Conservation (phyloP, 2,888 invertebrate genomes). For the Platypus cylindrus region DNA sequence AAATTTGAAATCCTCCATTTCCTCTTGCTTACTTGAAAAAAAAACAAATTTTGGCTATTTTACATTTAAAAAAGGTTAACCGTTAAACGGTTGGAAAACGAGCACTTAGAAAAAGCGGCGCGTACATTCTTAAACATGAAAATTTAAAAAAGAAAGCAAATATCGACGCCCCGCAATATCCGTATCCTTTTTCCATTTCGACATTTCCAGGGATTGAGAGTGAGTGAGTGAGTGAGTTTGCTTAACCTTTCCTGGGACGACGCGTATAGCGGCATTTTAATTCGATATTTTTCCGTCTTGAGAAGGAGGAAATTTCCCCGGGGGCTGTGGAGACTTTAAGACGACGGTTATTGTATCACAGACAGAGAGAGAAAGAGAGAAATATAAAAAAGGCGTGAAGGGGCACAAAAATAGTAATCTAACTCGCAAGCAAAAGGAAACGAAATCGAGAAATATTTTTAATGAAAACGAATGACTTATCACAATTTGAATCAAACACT, state of each 20-base stretch:
- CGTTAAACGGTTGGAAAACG: conserved; percentile 4
- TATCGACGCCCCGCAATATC: conserved; percentile 15
- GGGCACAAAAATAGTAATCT: conserved; percentile 19
- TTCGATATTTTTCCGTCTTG: conserved; percentile 23
- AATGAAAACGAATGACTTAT: conserved; percentile 30
- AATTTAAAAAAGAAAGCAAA: conserved; percentile 20
- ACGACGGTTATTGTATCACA: conserved; percentile 14
- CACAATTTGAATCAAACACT: too few species aligned
- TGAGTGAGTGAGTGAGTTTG: conserved; percentile 1
- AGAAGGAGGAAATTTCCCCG: conserved; percentile 25
- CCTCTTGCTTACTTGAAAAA: conserved; percentile 3
- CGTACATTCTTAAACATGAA: conserved; percentile 9
- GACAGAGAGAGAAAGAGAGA: conserved; percentile 20
- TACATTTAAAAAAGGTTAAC: conserved; percentile 9
- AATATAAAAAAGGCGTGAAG: conserved; percentile 12
- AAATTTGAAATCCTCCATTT: conserved; percentile 3
- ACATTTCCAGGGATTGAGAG: neutral
- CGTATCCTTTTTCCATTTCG: conserved; percentile 16
- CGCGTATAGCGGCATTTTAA: conserved; percentile 23
- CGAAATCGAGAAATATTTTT: conserved; percentile 26
- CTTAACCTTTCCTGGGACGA: conserved; percentile 19
- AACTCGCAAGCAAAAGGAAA: conserved; percentile 19
- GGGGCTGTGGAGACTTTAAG: conserved; percentile 16
- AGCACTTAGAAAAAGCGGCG: conserved; percentile 4
- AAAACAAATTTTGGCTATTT: conserved; percentile 8